phyloP scores from a whole-genome alignment of 2,113 vertebrate species.

The Sarotherodon lohbergeri region DNA sequence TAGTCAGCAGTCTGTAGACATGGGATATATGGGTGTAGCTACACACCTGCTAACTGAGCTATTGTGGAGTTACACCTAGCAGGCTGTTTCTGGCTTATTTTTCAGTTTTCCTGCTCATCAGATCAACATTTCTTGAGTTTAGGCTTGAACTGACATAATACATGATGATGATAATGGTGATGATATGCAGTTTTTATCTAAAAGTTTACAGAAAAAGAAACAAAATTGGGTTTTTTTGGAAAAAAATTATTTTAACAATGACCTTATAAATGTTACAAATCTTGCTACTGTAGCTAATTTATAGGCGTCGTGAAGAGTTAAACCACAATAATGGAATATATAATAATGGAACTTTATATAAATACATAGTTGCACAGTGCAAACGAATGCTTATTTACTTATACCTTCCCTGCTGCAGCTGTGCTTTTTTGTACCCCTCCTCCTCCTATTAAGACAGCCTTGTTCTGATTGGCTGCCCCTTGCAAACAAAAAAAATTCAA shows the following conservation, averaged over 20 bases:
- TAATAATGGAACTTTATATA: too few species aligned
- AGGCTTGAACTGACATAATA: background rate
- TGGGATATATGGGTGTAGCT: background rate
- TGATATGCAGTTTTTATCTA: background rate
- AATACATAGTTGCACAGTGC: background rate
- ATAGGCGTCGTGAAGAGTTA: too few species aligned
- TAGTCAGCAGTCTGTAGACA: background rate
- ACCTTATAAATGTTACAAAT: background rate
- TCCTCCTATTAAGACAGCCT: background rate
- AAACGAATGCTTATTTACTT: background rate
- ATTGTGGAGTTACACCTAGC: background rate
- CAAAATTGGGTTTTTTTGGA: too few species aligned
- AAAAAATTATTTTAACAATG: background rate
- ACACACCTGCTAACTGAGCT: background rate
- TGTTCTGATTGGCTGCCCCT: background rate
- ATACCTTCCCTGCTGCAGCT: background rate
- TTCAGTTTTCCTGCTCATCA: background rate
- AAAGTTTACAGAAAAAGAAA: too few species aligned
- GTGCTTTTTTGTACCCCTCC: background rate
- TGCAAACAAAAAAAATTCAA: background rate
- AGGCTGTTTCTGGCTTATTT: background rate
- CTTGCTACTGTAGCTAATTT: background rate
- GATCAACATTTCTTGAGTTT: background rate
- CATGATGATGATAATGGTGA: background rate
- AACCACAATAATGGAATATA: too few species aligned